Base-by-base conservation (phyloP, 2,888 invertebrate species). In the Encarsia formosa region DNA sequence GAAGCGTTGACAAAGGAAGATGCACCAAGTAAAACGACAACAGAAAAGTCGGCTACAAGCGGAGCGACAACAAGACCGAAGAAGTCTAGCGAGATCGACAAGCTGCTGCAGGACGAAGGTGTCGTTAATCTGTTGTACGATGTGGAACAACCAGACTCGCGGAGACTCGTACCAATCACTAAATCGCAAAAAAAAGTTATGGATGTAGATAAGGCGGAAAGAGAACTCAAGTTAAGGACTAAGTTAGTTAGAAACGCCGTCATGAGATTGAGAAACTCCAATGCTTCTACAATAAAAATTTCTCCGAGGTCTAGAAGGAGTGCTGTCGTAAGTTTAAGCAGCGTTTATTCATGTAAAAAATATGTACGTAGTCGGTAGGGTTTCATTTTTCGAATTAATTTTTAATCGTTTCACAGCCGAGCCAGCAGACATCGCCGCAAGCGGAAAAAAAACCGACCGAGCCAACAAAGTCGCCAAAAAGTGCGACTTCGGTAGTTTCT, bases 71-170 rank as follows among this genome's bases (percentile, higher is more conserved):
- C 32, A 2, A 50, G 48, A 18, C 65, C 64, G 52, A 81, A 81
- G 65, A 79, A 81, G 58, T 73, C 82, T 50, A 79, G 83, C 18
- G 91, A 91, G 76, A 79, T 91, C 46, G 89, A 90, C 64, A 83
- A 79, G 54, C 71, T 91, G 44, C 75, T 91, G 54, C 87, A 87
- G 75, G 91, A 91, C 69, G 91, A 91, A 68, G 91, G 91, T 1
- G 90, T 91, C 3, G 86, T 88, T 2, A 91, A 91, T 72, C 86
- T 91, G 83, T 77, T 91, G 35, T 88, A 88, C 65, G 86, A 88
- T 19, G 80, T 91, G 1, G 88, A 89, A 62, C 76, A 76, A 29
- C 67, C 71, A 2, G 69, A 69, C 13, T 67, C 66, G 24, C 68
- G 69, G 20, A 65, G 73, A 37, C 49, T 73, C 18, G 59, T 74